phyloP scores from a whole-genome alignment of 2,888 invertebrate genomes.

The Choristoneura rosaceana region DNA sequence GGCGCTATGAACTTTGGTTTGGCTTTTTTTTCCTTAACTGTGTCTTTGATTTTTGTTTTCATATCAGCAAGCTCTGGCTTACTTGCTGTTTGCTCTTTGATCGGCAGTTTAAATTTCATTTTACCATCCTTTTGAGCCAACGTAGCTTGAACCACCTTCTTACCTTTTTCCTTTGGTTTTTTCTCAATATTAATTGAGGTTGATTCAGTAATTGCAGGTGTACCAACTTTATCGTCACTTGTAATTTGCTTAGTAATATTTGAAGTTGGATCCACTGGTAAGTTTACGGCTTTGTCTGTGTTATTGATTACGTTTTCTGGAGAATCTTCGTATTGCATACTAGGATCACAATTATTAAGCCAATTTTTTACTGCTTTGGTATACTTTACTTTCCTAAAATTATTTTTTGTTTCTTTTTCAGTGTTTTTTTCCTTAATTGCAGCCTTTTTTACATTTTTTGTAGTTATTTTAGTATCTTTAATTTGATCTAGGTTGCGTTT shows the following conservation, averaged over 20 bases:
- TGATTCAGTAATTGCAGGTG: neutral
- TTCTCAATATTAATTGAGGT: neutral
- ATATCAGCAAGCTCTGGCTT: constrained; percentile 18
- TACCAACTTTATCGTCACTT: neutral
- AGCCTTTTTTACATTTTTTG: constrained; percentile 54
- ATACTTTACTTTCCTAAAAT: constrained; percentile 63
- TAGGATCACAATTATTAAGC: constrained; percentile 59
- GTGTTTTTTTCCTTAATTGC: constrained; percentile 20
- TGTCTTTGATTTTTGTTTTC: constrained; percentile 30
- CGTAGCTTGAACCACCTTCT: constrained; percentile 67
- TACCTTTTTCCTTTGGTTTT: constrained; percentile 43
- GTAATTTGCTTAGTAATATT: neutral
- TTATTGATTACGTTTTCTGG: constrained; percentile 11
- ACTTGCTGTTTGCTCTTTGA: constrained; percentile 22
- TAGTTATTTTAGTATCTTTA: constrained; percentile 44
- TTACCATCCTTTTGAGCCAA: constrained; percentile 70
- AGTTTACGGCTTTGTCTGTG: neutral
- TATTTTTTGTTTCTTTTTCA: constrained; percentile 43
- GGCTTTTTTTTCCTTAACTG: constrained; percentile 55
- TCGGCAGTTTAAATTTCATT: constrained; percentile 73
- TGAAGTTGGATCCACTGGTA: neutral
- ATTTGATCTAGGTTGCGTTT: constrained; percentile 47
- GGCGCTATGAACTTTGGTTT: constrained; percentile 68
- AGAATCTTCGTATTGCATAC: constrained; percentile 44
- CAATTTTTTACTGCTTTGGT: constrained; percentile 68